Base-by-base conservation (phyloP, 2,888 invertebrate species). In the Nomada goodeniana region DNA sequence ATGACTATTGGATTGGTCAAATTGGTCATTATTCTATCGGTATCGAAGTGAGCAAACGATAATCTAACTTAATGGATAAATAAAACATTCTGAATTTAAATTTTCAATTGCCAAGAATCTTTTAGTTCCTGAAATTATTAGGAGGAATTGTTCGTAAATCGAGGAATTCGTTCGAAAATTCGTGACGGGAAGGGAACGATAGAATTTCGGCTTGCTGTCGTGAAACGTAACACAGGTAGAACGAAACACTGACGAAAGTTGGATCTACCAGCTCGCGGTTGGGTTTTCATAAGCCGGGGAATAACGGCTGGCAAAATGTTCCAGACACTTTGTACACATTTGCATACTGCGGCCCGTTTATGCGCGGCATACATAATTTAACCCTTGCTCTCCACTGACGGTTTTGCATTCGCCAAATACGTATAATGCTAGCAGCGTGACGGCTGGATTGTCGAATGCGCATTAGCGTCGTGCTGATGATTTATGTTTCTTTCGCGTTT, bases 251-350 rank as follows among this genome's bases (percentile, higher is more conserved):
- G 60, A 26, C 60, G 55, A 63, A 79, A 80, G 71, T 71, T 63
- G 67, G 65, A 71, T 79, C 65, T 65, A 59, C 29, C 65, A 61
- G 76, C 64, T 59, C 73, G 76, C 69, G 81, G 70, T 57, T 18
- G 76, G 82, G 71, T 73, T 82, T 84, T 85, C 85, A 80, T 79
- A 75, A 76, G 76, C 83, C 59, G 47, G 74, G 77, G 74, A 82
- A 75, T 74, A 83, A 83, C 82, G 83, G 76, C 60, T 77, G 82
- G 76, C 70, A 80, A 83, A 83, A 84, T 83, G 87, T 86, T 84
- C 84, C 84, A 82, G 80, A 81, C 87, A 89, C 88, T 91, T 91
- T 90, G 89, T 91, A 91, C 86, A 91, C 90, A 91, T 91, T 91
- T 91, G 90, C 91, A 90, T 90, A 89, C 88, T 83, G 86, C 82